Evolutionary conservation across 2,113 vertebrate species (phyloP), one percentile per base, ranked within the genome.

Genomic region (Pyrgilauda ruficollis): DNA sequence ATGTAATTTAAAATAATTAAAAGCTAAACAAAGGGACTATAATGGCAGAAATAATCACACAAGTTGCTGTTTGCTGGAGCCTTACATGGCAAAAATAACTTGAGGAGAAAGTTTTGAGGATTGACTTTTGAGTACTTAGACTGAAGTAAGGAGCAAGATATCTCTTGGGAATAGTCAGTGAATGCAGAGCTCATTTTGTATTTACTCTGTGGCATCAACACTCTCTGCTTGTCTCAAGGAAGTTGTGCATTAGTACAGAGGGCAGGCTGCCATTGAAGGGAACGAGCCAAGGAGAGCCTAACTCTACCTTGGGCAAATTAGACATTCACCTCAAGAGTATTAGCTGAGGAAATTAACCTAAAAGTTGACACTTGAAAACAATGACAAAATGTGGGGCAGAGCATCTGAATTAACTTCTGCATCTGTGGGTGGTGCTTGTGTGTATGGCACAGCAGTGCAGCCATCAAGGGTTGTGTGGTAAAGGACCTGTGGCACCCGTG

Each of bases 1-100:
- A 27, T 95, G 86, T 91, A 90, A 96, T 96, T 96, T 95, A 88
- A 97, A 96, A 93, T 92, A 97, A 97, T 97, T 95, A 93, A 83
- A 93, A 96, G 94, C 90, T 97, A 95, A 97, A 66, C 41, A 75
- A 93, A 97, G 96, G 87, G 90, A 77, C 61, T 81, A 28, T 91
- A 87, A 78, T 79, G 92, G 88, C 83, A 94, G 50, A 96, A 92
- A 94, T 91, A 90, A 84, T 96, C 80, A 68, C 50, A 55, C 16
- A 85, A 92, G 73, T 92, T 88, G 64, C 69, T 92, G 49, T 92
- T 93, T 91, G 90, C 79, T 92, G 94, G 64, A 91, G 62, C 13
- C 1, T 92, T 85, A 91, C 79, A 33, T 80, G 17, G 46, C 15
- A 15, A 78, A 61, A 90, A 87, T 27, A 22, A 28, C 63, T 87